These are phyloP conservation scores for Brevipalpus yothersi DNA, from an alignment of 1,140 invertebrate species.

Conservation along the genomic window DNA sequence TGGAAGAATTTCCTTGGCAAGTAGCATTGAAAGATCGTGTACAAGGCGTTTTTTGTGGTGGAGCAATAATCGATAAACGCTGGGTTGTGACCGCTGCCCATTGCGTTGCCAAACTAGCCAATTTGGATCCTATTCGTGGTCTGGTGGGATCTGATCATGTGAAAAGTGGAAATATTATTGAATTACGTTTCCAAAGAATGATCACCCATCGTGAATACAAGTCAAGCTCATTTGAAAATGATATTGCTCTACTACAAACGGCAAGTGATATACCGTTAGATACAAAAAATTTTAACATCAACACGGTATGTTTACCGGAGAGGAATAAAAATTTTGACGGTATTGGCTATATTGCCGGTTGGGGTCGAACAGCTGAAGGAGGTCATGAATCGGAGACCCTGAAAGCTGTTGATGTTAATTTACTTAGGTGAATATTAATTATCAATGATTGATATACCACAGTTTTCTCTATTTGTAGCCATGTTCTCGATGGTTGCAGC, in stretches of 20 bases:
- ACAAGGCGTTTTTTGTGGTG: constrained; percentile 35
- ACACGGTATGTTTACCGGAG: neutral
- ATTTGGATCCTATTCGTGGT: neutral
- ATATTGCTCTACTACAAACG: constrained; percentile 9
- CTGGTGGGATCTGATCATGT: neutral
- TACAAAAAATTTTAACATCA: neutral
- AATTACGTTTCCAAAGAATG: neutral
- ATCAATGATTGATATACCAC: constrained; percentile 12
- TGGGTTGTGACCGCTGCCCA: constrained; percentile 67
- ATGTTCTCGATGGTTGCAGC: no score
- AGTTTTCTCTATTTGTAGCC: no score
- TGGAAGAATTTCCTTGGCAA: constrained; percentile 5
- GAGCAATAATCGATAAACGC: constrained; percentile 46
- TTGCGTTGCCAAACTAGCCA: constrained; percentile 31
- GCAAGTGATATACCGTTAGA: neutral
- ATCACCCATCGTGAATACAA: neutral
- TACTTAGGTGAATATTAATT: constrained; percentile 43
- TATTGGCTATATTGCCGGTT: constrained; percentile 22
- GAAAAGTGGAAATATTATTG: neutral
- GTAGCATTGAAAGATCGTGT: neutral
- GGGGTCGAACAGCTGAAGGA: constrained; percentile 14
- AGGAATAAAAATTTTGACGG: constrained; percentile 37
- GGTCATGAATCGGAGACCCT: constrained; percentile 19
- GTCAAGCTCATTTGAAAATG: neutral
- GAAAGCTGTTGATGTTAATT: constrained; percentile 66